phyloP scores from a whole-genome alignment of 1,140 invertebrate genomes.

The Neodiprion virginianus region DNA sequence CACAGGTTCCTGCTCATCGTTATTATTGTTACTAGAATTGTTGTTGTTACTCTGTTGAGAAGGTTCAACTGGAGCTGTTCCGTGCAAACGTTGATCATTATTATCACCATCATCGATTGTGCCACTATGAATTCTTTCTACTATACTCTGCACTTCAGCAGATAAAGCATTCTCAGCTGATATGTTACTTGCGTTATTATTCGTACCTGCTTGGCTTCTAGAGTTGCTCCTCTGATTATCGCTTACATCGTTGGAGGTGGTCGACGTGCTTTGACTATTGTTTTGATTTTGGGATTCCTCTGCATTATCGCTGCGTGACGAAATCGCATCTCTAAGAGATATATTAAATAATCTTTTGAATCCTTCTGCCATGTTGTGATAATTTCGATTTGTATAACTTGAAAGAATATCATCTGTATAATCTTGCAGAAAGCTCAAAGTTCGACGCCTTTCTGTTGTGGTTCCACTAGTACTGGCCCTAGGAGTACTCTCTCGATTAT shows the following conservation, averaged over 20 bases:
- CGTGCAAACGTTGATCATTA: slow-evolving; percentile 10
- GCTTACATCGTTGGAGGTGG: not conserved
- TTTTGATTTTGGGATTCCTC: slow-evolving; percentile 9
- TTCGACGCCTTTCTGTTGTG: not conserved
- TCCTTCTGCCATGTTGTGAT: slow-evolving; percentile 18
- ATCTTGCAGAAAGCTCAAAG: slow-evolving; percentile 2
- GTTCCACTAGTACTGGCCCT: not conserved
- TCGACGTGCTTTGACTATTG: not conserved
- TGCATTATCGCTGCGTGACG: not conserved
- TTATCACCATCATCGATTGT: slow-evolving; percentile 20
- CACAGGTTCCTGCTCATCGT: not conserved
- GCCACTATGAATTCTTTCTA: slow-evolving; percentile 37
- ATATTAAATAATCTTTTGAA: slow-evolving; percentile 23
- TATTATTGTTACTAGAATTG: not conserved
- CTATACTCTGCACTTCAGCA: slow-evolving; percentile 43
- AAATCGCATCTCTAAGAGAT: slow-evolving; percentile 10
- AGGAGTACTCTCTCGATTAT: slow-evolving; percentile 8
- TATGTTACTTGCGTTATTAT: not conserved
- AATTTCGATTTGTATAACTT: slow-evolving; percentile 17
- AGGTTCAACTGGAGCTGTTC: not conserved
- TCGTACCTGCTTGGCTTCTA: not conserved
- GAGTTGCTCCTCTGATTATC: not conserved
- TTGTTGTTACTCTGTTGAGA: not conserved
- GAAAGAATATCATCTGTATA: slow-evolving; percentile 26
- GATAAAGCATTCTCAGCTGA: slow-evolving; percentile 30